Conservation (phyloP, 2,888 invertebrate genomes). For the Lymantria monacha region DNA sequence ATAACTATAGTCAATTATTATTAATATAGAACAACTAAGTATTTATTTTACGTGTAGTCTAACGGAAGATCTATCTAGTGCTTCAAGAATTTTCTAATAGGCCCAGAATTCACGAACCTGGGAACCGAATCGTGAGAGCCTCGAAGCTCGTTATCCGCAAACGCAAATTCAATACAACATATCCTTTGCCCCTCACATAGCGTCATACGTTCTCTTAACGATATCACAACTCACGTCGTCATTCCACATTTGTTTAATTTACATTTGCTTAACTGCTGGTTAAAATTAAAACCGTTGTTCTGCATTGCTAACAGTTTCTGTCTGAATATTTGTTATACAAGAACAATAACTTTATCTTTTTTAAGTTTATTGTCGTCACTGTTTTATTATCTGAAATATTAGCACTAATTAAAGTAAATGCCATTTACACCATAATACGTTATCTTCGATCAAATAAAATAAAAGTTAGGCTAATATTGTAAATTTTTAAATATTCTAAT, state of each 20-base stretch:
- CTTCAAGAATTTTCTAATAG: slow-evolving; percentile 4
- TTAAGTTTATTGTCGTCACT: too few species aligned
- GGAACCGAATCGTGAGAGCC: slow-evolving; percentile 7
- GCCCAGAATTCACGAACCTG: slow-evolving; percentile 3
- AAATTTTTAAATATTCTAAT: too few species aligned
- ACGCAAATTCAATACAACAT: slow-evolving; percentile 10
- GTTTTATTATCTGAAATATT: too few species aligned
- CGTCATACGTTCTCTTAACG: slow-evolving; percentile 9
- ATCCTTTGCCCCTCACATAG: slow-evolving; percentile 3
- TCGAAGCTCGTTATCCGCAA: slow-evolving; percentile 5
- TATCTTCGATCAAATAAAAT: too few species aligned
- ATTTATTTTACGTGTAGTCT: neutral
- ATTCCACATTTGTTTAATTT: slow-evolving; percentile 9
- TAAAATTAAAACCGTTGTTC: neutral
- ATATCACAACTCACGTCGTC: slow-evolving; percentile 5
- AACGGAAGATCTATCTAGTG: neutral
- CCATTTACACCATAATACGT: too few species aligned
- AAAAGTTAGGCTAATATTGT: too few species aligned
- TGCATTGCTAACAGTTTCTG: neutral
- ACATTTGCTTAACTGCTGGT: slow-evolving; percentile 8
- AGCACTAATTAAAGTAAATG: too few species aligned
- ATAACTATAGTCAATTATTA: too few species aligned
- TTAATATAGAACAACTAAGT: too few species aligned
- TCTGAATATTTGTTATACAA: too few species aligned
- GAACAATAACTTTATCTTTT: too few species aligned